Conservation (phyloP, 2,113 vertebrate species). For the Copsychus sechellarum region DNA sequence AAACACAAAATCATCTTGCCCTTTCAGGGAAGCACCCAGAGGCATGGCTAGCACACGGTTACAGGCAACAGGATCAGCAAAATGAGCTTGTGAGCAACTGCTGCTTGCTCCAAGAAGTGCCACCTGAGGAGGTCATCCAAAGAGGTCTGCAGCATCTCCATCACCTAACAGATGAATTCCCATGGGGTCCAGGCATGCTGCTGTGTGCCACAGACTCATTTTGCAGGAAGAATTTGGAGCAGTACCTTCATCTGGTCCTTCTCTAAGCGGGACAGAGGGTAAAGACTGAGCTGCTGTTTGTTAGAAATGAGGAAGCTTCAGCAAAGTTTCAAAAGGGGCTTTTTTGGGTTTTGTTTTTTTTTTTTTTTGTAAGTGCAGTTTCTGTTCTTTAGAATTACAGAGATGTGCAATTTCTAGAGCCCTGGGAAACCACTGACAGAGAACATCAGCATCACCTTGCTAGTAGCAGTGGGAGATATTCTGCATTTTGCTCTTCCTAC, state of each 20-base stretch:
- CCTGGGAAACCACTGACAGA: not conserved
- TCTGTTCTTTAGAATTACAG: not conserved
- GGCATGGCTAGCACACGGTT: not conserved
- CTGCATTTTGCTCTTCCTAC: not conserved
- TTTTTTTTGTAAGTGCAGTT: not conserved
- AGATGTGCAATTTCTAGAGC: not conserved
- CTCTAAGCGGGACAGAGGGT: not conserved
- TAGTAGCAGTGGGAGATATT: not conserved
- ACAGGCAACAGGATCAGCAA: not conserved
- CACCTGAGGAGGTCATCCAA: not conserved
- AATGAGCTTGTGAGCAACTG: not conserved
- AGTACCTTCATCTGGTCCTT: not conserved
- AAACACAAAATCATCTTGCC: not conserved
- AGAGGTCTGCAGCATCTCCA: not conserved
- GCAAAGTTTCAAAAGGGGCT: not conserved
- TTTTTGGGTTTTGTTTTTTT: rapidly evolving
- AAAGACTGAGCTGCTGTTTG: not conserved
- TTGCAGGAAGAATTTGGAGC: not conserved
- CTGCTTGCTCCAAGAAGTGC: not conserved
- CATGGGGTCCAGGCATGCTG: rapidly evolving
- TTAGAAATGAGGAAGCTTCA: not conserved
- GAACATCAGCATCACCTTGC: not conserved
- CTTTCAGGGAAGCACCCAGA: not conserved
- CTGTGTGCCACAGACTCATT: not conserved
- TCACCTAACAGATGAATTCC: not conserved